Conservation (phyloP, 2,113 vertebrate genomes). For the Myrmecobius fasciatus region DNA sequence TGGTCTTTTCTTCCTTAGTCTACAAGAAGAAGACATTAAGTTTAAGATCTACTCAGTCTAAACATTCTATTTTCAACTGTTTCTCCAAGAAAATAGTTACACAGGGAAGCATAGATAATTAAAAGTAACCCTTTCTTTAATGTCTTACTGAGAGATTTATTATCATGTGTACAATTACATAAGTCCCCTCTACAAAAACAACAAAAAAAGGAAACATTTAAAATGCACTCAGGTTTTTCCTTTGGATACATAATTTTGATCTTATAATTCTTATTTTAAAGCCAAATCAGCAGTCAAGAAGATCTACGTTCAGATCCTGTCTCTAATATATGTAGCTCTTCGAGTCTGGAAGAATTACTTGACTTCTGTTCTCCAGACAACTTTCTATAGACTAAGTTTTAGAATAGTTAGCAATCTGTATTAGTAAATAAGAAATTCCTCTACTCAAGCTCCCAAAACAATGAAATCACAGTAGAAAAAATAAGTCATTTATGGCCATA, state of each 20-base stretch:
- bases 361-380: neutral
- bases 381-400: neutral
- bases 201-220: neutral
- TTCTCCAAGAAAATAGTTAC: neutral
- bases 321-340: neutral
- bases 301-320: neutral
- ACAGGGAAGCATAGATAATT: neutral
- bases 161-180: neutral
- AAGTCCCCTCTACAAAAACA: neutral
- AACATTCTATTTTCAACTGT: neutral
- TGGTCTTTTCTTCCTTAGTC: constrained; percentile 4
- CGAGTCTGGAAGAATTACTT: neutral
- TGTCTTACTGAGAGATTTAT: neutral
- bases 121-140: neutral
- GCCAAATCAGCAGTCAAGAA: neutral
- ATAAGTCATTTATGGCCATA: neutral
- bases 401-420: neutral
- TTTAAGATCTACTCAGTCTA: constrained; percentile 24
- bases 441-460: neutral
- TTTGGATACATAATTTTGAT: neutral
- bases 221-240: neutral
- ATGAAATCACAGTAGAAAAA: neutral
- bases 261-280: neutral
- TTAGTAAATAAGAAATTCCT: neutral
- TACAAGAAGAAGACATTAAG: neutral